A percentile compares a stretch with the other conserved stretches of the same genome.
phyloP scores from a whole-genome alignment of 2,113 vertebrate species.

The Zapus hudsonius region DNA sequence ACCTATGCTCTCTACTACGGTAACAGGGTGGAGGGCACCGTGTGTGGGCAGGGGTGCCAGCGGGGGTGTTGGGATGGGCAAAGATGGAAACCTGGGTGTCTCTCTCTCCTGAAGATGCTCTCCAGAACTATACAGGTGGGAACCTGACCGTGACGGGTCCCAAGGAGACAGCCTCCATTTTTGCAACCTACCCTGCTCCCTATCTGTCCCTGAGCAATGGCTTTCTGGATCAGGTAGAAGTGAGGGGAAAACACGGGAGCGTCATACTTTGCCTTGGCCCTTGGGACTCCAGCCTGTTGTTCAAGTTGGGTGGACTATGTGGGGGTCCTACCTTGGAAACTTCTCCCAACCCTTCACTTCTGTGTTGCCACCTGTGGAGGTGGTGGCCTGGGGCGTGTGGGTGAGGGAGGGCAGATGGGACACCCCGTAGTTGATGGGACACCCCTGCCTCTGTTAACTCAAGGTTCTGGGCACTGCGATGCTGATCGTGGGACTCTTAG shows the following conservation, averaged over 20 bases:
- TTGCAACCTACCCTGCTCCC: slow-evolving; percentile 92
- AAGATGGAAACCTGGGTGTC: neutral
- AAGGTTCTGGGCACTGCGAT: slow-evolving; percentile 85
- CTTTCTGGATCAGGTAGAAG: slow-evolving; percentile 93
- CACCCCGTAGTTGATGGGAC: neutral
- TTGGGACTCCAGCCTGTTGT: neutral
- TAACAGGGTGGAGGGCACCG: slow-evolving; percentile 68
- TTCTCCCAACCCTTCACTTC: too few relatives aligned
- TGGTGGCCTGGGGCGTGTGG: neutral
- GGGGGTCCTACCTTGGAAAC: neutral
- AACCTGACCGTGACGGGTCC: slow-evolving; percentile 88
- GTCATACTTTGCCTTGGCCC: neutral
- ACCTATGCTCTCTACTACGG: slow-evolving; percentile 90
- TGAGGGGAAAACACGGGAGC: neutral
- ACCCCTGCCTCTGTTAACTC: neutral
- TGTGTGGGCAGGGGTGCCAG: slow-evolving; percentile 77
- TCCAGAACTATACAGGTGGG: slow-evolving; percentile 90
- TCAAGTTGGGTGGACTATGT: neutral
- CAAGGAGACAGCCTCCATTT: slow-evolving; percentile 94
- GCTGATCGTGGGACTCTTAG: slow-evolving; percentile 92
- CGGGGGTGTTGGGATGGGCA: neutral
- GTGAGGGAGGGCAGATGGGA: neutral
- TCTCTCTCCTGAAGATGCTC: slow-evolving; percentile 86
- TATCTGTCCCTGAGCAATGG: slow-evolving; percentile 91
- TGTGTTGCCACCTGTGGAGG: neutral